Conservation (phyloP, 2,113 vertebrate species). For the Psephotus haematonotus region DNA sequence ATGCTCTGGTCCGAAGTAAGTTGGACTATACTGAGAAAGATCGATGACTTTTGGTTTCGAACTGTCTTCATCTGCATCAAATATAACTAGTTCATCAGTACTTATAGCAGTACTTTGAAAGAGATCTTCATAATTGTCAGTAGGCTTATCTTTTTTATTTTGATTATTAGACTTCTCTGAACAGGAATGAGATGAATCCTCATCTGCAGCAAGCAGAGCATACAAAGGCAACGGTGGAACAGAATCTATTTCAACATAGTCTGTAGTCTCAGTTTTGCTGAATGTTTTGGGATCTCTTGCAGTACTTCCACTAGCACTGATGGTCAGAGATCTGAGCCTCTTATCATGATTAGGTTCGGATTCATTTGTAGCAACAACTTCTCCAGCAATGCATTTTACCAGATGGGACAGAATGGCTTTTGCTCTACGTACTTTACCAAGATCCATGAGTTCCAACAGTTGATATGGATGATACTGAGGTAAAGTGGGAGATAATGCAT, state of each 20-base stretch:
- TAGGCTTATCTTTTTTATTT: constrained; percentile 78
- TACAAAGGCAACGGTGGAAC: constrained; percentile 94
- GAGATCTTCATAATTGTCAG: constrained; percentile 89
- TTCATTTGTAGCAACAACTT: constrained; percentile 89
- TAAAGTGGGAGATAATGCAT: constrained; percentile 90
- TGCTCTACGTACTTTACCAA: constrained; percentile 91
- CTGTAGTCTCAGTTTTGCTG: constrained; percentile 83
- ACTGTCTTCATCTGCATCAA: constrained; percentile 82
- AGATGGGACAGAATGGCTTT: constrained; percentile 97
- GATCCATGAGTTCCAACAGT: constrained; percentile 95
- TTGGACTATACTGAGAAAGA: constrained; percentile 91
- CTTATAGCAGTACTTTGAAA: constrained; percentile 77
- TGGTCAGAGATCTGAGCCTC: constrained; percentile 87
- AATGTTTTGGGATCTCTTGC: constrained; percentile 88
- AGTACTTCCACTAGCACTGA: constrained; percentile 93
- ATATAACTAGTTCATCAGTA: constrained; percentile 74
- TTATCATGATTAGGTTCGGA: constrained; percentile 79
- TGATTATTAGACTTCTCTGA: constrained; percentile 79
- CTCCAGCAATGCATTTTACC: constrained; percentile 96
- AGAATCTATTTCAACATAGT: constrained; percentile 95
- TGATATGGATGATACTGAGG: constrained; percentile 98
- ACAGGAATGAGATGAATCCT: constrained; percentile 78
- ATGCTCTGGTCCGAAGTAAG: constrained; percentile 94
- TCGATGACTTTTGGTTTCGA: constrained; percentile 85
- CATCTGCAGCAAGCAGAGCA: constrained; percentile 91